phyloP scores from a whole-genome alignment of 2,797 vertebrate species.

The Rhinoraja longicauda region DNA sequence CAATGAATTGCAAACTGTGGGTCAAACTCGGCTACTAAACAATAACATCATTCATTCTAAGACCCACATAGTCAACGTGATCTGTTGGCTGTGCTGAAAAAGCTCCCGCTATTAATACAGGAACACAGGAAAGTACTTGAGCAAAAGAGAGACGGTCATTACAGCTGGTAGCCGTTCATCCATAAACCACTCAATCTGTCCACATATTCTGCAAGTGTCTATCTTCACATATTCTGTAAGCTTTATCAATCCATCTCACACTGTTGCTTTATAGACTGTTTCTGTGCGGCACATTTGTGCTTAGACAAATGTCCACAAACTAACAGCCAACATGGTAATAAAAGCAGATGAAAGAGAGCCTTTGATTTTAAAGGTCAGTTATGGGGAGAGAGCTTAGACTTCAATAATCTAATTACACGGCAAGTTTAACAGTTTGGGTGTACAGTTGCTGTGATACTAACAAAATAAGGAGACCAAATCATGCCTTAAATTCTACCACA shows the following conservation, averaged over 20 bases:
- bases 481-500: background rate
- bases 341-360: background rate
- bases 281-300: background rate
- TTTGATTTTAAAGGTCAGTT: background rate
- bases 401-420: background rate
- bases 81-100: background rate
- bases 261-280: background rate
- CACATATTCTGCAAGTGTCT: background rate
- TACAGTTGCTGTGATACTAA: background rate
- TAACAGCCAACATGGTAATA: background rate
- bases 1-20: constrained; percentile 3
- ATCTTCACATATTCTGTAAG: too few relatives aligned
- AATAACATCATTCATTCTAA: background rate
- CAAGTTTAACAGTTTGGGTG: background rate
- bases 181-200: background rate
- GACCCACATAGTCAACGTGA: background rate
- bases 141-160: background rate
- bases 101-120: background rate
- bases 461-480: constrained; percentile 10
- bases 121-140: background rate
- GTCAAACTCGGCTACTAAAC: background rate
- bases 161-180: background rate
- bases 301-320: background rate
- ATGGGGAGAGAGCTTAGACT: background rate
- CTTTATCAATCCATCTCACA: background rate